Base-by-base conservation (phyloP, 2,797 vertebrate genomes). In the Distichodus sexfasciatus region DNA sequence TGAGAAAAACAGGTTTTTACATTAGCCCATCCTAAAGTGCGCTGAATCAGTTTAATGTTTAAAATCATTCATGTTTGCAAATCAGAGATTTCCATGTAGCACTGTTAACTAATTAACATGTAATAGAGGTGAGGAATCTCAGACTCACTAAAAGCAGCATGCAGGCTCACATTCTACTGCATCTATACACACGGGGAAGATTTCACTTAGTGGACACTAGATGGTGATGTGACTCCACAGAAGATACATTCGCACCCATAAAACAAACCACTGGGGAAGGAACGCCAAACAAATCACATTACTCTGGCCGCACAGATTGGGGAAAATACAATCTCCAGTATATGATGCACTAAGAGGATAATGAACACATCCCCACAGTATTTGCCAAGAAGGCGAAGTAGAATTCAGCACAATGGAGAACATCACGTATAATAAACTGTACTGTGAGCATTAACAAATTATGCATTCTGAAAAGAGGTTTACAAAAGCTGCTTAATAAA, bases 1-100 rank as follows among this genome's bases (percentile, higher is more conserved):
- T 53, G 41, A 60, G 58, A 44, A 71, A 75, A 76, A 73, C 57
- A 69, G 41, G 43, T 64, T 65, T 63, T 76, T 68, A 69, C 58
- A 78, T 78, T 59, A 71, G 58, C 48, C 64, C n/a, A n/a, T n/a
- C n/a, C n/a, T n/a, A n/a, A n/a, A n/a, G n/a, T n/a, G n/a, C n/a
- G n/a, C n/a, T n/a, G n/a, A n/a, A n/a, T n/a, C n/a, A n/a, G n/a
- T n/a, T n/a, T n/a, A n/a, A n/a, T n/a, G n/a, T n/a, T n/a, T n/a
- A n/a, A n/a, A n/a, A n/a, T n/a, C n/a, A n/a, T n/a, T n/a, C n/a
- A n/a, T n/a, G n/a, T n/a, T n/a, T n/a, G n/a, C n/a, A n/a, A n/a
- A n/a, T 62, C 36, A 62, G 35, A 51, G 33, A 54, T 72, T 76
- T 53, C 48, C 41, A 61, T 54, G 59, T 59, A 28, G 57, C 36